Conservation (phyloP, 1,140 invertebrate genomes). For the Pogonognathellus flavescens region DNA sequence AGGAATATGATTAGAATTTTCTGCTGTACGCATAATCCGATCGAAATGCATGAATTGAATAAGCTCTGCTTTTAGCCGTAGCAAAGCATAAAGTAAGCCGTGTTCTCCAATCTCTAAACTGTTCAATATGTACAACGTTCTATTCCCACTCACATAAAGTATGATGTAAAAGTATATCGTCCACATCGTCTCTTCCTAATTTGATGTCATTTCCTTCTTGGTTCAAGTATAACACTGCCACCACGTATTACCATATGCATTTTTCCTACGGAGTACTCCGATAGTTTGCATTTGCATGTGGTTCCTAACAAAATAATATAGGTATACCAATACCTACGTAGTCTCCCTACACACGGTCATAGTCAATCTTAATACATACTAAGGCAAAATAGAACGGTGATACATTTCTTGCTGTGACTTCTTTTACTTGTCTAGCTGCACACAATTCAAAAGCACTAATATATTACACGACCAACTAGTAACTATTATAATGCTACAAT, state of each 20-base stretch:
- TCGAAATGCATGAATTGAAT: conserved; percentile 55
- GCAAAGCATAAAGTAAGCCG: neutral
- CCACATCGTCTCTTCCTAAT: neutral
- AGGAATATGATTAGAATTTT: conserved; percentile 61
- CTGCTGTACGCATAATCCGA: conserved; percentile 61
- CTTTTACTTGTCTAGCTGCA: too few species aligned
- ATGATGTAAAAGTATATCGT: neutral
- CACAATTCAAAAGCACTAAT: too few species aligned
- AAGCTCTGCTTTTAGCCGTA: conserved; percentile 25
- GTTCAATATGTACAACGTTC: neutral
- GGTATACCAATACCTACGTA: neutral
- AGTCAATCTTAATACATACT: too few species aligned
- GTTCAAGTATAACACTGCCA: neutral
- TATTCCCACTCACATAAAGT: neutral
- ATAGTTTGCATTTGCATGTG: too few species aligned
- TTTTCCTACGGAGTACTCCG: neutral
- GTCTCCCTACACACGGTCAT: too few species aligned
- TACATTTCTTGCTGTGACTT: too few species aligned
- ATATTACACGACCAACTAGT: too few species aligned
- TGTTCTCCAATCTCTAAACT: neutral
- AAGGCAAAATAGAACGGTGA: too few species aligned
- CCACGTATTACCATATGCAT: neutral
- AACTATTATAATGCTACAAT: too few species aligned
- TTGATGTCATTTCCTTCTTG: neutral
- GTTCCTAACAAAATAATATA: neutral